A percentile compares a stretch with the other conserved stretches of the same genome.
These are phyloP conservation scores for fruit fly (Drosophila melanogaster) DNA, from an alignment of 1,140 invertebrate species.

Conservation along the genomic window DNA sequence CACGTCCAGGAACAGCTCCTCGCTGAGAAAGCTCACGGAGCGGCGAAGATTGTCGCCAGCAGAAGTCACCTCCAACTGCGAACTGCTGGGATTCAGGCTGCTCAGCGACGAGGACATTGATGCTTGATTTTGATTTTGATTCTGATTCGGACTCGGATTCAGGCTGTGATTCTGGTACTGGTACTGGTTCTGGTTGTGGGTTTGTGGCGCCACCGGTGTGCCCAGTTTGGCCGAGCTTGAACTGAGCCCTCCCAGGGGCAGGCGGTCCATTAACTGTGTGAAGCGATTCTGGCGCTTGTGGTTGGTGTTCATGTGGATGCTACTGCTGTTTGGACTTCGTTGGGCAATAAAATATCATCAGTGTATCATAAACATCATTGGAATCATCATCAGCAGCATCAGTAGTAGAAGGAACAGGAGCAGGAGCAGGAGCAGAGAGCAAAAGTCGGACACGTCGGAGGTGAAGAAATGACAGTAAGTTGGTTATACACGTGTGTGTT, in stretches of 20 bases:
- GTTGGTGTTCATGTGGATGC: conserved; percentile 2
- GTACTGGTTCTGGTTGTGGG: neutral
- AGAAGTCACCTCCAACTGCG: conserved; percentile 26
- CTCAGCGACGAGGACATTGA: neutral
- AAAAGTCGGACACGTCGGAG: neutral
- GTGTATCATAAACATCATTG: neutral
- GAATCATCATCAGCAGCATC: neutral
- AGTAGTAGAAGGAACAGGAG: neutral
- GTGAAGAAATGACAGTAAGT: conserved; percentile 30
- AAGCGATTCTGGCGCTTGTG: conserved; percentile 5
- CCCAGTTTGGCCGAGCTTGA: neutral
- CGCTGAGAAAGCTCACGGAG: conserved; percentile 57
- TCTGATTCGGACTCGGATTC: neutral
- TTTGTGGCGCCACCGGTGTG: conserved; percentile 1
- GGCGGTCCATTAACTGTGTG: conserved; percentile 19
- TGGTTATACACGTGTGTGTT: conserved; percentile 21
- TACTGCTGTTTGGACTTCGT: neutral
- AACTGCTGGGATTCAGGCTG: neutral
- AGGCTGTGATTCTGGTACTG: neutral
- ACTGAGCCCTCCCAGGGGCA: conserved; percentile 4
- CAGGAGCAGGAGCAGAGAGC: neutral
- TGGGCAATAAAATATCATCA: conserved; percentile 2
- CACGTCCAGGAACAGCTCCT: conserved; percentile 63
- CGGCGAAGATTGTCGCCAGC: conserved; percentile 26
- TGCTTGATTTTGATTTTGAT: neutral